These are phyloP conservation scores for Formicarius rufipectus DNA, from an alignment of 2,113 vertebrate genomes.

Conservation along the genomic window DNA sequence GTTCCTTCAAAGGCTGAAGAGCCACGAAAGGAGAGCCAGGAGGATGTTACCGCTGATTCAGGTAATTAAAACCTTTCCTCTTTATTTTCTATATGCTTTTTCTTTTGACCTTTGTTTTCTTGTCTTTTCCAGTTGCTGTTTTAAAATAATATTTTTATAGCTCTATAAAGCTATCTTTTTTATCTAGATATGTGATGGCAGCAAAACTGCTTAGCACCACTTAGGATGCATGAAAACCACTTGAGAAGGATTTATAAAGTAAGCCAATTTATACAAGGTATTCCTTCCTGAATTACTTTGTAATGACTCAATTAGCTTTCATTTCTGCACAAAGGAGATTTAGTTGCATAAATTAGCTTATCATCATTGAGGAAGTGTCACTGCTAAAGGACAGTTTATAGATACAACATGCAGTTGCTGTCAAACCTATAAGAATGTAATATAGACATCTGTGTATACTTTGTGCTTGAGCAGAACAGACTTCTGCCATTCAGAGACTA, in stretches of 20 bases:
- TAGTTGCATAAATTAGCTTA: slow-evolving; percentile 98
- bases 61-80: slow-evolving; percentile 56
- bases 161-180: slow-evolving; percentile 44
- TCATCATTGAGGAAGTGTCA: slow-evolving; percentile 99
- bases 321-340: slow-evolving; percentile 99
- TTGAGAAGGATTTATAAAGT: slow-evolving; percentile 98
- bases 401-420: slow-evolving; percentile 99
- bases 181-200: slow-evolving; percentile 44
- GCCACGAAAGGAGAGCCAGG: slow-evolving; percentile 18
- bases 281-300: slow-evolving; percentile 95
- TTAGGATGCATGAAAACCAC: slow-evolving; percentile 85
- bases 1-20: background rate
- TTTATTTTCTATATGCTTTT: background rate
- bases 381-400: slow-evolving; percentile 99
- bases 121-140: background rate
- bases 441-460: slow-evolving; percentile 99
- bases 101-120: slow-evolving; percentile 16
- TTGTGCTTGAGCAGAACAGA: slow-evolving; percentile 98
- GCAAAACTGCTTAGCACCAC: slow-evolving; percentile 75
- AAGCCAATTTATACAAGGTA: slow-evolving; percentile 97
- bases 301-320: slow-evolving; percentile 99
- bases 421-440: slow-evolving; percentile 91
- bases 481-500: slow-evolving; percentile 98
- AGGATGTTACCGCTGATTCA: background rate
- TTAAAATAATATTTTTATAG: slow-evolving; percentile 26